Evolutionary conservation across 2,888 invertebrate species (phyloP).

Genomic region (Acronicta alni): DNA sequence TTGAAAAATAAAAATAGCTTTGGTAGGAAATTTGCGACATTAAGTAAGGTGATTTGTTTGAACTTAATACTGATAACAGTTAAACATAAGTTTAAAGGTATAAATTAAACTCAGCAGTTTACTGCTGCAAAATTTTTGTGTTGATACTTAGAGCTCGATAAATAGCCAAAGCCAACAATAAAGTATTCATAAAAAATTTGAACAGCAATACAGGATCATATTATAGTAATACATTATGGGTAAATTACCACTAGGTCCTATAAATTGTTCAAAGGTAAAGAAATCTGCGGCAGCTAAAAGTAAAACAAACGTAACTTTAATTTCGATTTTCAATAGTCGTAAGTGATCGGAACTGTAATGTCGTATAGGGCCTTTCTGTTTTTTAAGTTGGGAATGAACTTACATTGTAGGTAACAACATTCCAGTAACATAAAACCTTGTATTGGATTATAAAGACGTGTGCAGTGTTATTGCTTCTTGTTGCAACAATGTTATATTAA

Average conservation of each 20-base stretch:
- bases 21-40: no score
- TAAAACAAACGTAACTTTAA: constrained; percentile 50
- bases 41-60: not conserved
- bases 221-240: no score
- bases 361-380: not conserved
- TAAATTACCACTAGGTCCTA: constrained; percentile 4
- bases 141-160: constrained; percentile 1
- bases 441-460: constrained; percentile 60
- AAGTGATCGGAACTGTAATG: not conserved
- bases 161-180: constrained; percentile 8
- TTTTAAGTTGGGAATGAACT: constrained; percentile 19
- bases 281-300: constrained; percentile 34
- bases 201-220: not conserved
- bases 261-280: constrained; percentile 13
- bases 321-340: constrained; percentile 9
- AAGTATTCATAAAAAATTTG: constrained; percentile 15
- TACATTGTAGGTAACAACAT: constrained; percentile 53
- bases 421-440: constrained; percentile 50
- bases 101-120: constrained; percentile 20
- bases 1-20: no score
- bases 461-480: constrained; percentile 49
- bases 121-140: not conserved
- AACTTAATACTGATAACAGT: no score
- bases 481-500: constrained; percentile 54
- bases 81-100: no score